phyloP scores from a whole-genome alignment of 2,888 invertebrate genomes.

The Rhingia rostrata region DNA sequence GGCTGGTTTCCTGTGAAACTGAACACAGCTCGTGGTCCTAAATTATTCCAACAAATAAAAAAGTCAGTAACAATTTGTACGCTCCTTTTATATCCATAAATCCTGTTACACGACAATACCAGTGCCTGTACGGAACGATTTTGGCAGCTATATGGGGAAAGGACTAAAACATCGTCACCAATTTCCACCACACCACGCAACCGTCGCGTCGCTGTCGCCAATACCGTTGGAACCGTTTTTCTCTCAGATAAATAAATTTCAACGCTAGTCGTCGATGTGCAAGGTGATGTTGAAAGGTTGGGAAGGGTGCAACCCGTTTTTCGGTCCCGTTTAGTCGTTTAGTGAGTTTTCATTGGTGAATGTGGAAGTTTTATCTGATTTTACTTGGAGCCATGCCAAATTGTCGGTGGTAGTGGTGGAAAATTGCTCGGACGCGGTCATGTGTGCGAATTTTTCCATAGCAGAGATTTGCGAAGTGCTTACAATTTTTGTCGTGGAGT shows the following conservation, averaged over 20 bases:
- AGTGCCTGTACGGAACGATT: neutral
- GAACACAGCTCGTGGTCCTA: slow-evolving; percentile 47
- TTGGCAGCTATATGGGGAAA: slow-evolving; percentile 21
- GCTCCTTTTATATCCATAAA: slow-evolving; percentile 39
- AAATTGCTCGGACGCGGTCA: slow-evolving; percentile 57
- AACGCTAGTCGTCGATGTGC: slow-evolving; percentile 38
- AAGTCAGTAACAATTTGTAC: slow-evolving; percentile 31
- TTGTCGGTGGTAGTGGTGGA: slow-evolving; percentile 22
- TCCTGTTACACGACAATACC: slow-evolving; percentile 7
- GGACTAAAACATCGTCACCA: slow-evolving; percentile 31
- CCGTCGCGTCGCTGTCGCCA: too few relatives aligned
- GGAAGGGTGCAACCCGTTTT: neutral
- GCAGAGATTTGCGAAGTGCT: slow-evolving; percentile 48
- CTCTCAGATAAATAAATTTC: slow-evolving; percentile 63
- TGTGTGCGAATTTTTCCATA: slow-evolving; percentile 50
- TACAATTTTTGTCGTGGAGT: slow-evolving; percentile 1
- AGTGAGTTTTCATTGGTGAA: slow-evolving; percentile 28
- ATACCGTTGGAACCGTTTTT: slow-evolving; percentile 5
- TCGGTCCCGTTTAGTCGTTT: neutral
- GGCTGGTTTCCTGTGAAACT: slow-evolving; percentile 59
- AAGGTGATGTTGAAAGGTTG: neutral
- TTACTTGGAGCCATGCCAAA: slow-evolving; percentile 50
- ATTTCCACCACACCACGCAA: neutral
- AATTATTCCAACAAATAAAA: slow-evolving; percentile 66
- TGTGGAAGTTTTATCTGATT: slow-evolving; percentile 56